Base-by-base conservation (phyloP, 35 echinoderm and acorn worm species). In the Chiridota heheva region DNA sequence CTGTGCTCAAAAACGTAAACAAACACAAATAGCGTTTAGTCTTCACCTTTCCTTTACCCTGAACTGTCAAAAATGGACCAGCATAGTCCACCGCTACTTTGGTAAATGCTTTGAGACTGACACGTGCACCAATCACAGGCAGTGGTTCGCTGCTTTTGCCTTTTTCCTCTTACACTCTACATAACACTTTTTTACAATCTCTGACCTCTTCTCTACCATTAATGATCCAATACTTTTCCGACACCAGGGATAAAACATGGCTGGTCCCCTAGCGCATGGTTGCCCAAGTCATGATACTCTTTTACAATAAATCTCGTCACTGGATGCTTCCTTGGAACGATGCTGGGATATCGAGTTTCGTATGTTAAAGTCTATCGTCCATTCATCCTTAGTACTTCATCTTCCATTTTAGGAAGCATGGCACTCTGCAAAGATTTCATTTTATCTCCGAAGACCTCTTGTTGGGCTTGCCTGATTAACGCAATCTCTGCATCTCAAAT, bases 1-100 rank as follows among this genome's bases (percentile, higher is more conserved):
- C 40, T 72, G 16, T 44, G 36, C 35, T 42, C n/a, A 58, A 40
- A 32, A 42, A 77, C 2, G 76, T 80, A 34, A 62, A 80, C 17
- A 80, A 37, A 62, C 76, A 80, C 39, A 62, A 63, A 42, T 80
- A 80, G 22, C 76, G 55, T 41, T 80, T 80, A 1, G 51, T 27
- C 26, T 13, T 13, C 7, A 15, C 4, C 33, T 63, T 80, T 8
- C 76, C 76, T 63, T 37, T 60, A 7, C 76, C 76, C 37, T 80
- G 76, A 16, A 7, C 43, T 34, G 76, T 80, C 5, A 80, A 18
- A 51, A 80, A 60, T 10, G 51, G 76, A 2, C 76, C 76, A 6
- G 12, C 76, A 63, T 80, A 80, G 63, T 80, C 76, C 18, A 63
- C 58, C 3, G 76, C 76, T 22, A 41, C 58, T 2, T 42, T 60